Conservation (phyloP, 2,797 vertebrate species). For the Mergus octosetaceus region DNA sequence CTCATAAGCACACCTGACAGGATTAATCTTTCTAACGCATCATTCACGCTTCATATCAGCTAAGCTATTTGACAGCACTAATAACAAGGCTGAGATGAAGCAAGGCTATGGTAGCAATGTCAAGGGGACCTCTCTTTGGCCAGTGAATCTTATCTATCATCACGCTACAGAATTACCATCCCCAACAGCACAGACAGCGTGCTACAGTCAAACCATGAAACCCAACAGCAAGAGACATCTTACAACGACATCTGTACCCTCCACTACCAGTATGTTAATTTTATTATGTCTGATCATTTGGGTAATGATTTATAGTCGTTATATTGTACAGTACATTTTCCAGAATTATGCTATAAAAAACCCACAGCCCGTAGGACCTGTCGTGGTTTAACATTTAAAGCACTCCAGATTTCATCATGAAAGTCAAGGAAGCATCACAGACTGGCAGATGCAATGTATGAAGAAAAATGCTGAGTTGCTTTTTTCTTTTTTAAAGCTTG, state of each 20-base stretch:
- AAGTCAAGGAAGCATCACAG: background rate
- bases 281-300: background rate
- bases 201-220: background rate
- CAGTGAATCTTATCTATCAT: conserved; percentile 9
- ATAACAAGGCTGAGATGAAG: conserved; percentile 43
- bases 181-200: background rate
- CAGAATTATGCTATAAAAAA: background rate
- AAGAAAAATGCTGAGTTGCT: background rate
- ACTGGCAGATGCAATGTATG: background rate
- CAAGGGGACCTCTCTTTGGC: background rate
- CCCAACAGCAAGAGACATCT: background rate
- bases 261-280: background rate
- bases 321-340: background rate
- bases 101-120: background rate
- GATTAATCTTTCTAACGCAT: conserved; percentile 52
- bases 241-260: background rate
- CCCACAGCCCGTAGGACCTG: background rate
- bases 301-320: background rate
- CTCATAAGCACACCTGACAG: conserved; percentile 34
- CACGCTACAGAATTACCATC: background rate
- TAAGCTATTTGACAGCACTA: conserved; percentile 40
- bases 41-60: background rate
- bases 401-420: background rate
- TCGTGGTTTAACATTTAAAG: background rate
- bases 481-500: background rate